Evolutionary conservation across 2,113 vertebrate genomes (phyloP), one percentile per base, ranked within the genome.

Genomic region (Collichthys lucidus): DNA sequence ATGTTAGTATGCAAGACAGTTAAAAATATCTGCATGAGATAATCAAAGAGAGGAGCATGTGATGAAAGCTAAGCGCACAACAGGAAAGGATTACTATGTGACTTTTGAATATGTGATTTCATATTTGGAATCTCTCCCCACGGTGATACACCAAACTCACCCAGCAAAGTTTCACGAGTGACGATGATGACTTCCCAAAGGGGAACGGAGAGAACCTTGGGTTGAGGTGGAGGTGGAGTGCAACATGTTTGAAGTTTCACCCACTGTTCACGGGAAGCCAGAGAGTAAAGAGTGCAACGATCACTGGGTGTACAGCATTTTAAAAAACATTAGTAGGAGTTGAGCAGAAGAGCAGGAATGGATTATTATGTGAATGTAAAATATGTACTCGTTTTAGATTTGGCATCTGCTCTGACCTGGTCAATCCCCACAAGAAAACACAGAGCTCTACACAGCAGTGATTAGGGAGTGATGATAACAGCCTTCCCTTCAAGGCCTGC

Each of bases 71-170:
- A 19, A 74, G 26, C 24, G 16, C 8, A 11, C n/a, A 67, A 40
- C 22, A 20, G 61, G 26, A 42, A 22, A 56, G 19, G n/a, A 61
- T 79, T 57, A 35, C 66, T 53, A 72, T 53, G 9, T 60, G 19
- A 20, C 19, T 65, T 40, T 2, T 22, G 22, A 46, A 46, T 52
- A 44, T 50, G 8, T 57, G 61, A 29, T 11, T 49, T 56, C 6
- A 40, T 74, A 29, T 77, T n/a, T 26, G 42, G 49, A 50, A 50
- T 76, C 24, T 14, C 55, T 22, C 40, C 17, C 15, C 5, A 49
- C 26, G 19, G 44, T 12, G 19, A 57, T 22, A 40, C 53, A 50
- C 6, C 42, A 19, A 53, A 22, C 14, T 42, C 31, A 9, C 12
- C 59, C 24, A 47, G 67, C 40, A 72, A 49, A 24, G 61, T 19